These are phyloP conservation scores for Antechinus stuartii DNA, from an alignment of 2,113 vertebrate species.

Conservation along the genomic window DNA sequence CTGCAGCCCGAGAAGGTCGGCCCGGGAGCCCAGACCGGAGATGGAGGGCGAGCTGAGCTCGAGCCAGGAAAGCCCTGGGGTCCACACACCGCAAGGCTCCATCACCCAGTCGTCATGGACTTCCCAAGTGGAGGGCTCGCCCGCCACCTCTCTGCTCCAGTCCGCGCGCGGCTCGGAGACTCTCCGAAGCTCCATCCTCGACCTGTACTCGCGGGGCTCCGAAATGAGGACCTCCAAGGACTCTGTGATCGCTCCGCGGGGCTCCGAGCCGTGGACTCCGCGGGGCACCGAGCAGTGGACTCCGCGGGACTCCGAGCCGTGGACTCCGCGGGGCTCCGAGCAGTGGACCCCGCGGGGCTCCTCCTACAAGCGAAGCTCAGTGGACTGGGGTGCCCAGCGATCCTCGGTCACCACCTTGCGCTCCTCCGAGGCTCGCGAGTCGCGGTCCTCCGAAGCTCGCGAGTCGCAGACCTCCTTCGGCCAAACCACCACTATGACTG, in stretches of 20 bases:
- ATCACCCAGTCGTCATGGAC: background rate
- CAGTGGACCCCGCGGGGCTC: too few relatives aligned
- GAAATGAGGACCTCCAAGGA: too few relatives aligned
- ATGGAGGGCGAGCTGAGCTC: background rate
- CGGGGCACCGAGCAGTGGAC: too few relatives aligned
- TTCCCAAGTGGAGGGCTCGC: background rate
- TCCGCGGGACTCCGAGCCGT: too few relatives aligned
- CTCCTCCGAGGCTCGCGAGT: background rate
- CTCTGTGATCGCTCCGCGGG: too few relatives aligned
- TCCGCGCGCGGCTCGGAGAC: background rate
- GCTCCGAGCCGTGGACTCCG: rapidly evolving
- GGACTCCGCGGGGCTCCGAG: too few relatives aligned
- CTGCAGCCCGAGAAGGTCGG: too few relatives aligned
- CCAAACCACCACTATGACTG: background rate
- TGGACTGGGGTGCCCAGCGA: too few relatives aligned
- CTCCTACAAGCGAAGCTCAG: too few relatives aligned
- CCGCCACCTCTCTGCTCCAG: background rate
- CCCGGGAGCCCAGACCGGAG: too few relatives aligned
- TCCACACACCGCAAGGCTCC: background rate
- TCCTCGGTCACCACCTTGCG: background rate
- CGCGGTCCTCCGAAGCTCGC: too few relatives aligned
- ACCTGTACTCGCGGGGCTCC: too few relatives aligned
- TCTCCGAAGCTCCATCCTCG: background rate
- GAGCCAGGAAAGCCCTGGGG: background rate
- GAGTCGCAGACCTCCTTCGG: background rate